These are phyloP conservation scores for Platyscapa corneri DNA, from an alignment of 1,140 invertebrate genomes.

Conservation along the genomic window DNA sequence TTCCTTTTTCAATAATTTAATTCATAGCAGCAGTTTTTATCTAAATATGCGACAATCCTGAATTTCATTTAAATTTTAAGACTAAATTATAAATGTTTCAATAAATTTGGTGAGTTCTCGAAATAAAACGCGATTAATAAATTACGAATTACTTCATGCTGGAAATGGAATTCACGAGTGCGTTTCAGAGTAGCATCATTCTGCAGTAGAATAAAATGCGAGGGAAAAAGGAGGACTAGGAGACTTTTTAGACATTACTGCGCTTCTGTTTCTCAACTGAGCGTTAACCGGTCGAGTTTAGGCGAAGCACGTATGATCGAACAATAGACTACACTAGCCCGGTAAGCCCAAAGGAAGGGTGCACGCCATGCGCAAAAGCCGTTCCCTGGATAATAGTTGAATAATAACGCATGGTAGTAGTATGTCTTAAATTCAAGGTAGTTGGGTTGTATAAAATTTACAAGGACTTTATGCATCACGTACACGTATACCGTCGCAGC, in stretches of 20 bases:
- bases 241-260: not conserved
- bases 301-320: slow-evolving; percentile 42
- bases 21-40: no score
- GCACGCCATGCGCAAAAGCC: slow-evolving; percentile 15
- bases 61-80: no score
- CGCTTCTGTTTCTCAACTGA: not conserved
- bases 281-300: slow-evolving; percentile 23
- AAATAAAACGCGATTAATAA: not conserved
- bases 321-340: slow-evolving; percentile 21
- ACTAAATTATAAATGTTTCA: no score
- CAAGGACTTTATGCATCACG: slow-evolving; percentile 7
- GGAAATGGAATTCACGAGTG: not conserved
- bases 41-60: no score
- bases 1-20: no score
- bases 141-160: not conserved
- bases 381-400: slow-evolving; percentile 38
- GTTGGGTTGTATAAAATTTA: slow-evolving; percentile 38
- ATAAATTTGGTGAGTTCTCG: not conserved
- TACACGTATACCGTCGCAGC: not conserved
- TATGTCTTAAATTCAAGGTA: slow-evolving; percentile 36
- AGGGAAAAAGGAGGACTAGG: not conserved
- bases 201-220: not conserved
- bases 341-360: slow-evolving; percentile 33
- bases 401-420: slow-evolving; percentile 28
- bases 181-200: not conserved